Conservation (phyloP, 2,113 vertebrate species). For the Thryonomys swinderianus region DNA sequence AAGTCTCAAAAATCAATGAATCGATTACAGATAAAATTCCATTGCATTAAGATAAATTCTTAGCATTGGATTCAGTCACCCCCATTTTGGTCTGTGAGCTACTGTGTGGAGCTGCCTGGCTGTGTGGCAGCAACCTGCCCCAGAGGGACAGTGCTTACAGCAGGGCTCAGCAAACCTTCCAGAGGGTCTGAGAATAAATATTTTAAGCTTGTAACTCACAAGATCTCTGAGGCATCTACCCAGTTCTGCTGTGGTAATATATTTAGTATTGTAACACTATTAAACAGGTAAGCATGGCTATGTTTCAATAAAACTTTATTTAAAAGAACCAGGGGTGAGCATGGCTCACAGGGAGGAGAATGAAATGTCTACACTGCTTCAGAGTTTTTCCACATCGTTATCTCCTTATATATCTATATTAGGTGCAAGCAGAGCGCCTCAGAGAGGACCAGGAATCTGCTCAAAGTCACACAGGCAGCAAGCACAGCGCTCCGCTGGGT, state of each 20-base stretch:
- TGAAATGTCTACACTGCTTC: not conserved
- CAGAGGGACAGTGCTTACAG: not conserved
- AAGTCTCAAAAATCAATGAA: not conserved
- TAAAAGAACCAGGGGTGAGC: not conserved
- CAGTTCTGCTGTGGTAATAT: not conserved
- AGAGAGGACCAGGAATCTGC: not conserved
- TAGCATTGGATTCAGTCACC: not conserved
- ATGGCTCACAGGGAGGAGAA: not conserved
- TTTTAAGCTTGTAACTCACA: not conserved
- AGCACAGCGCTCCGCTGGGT: not conserved
- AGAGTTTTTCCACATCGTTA: not conserved
- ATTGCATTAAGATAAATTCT: not conserved
- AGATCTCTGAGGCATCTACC: not conserved
- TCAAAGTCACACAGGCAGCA: not conserved
- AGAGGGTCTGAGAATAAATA: not conserved
- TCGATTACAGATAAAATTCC: constrained; percentile 27
- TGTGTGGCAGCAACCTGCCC: not conserved
- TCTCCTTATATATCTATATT: not conserved
- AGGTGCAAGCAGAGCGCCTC: not conserved
- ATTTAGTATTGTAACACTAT: not conserved
- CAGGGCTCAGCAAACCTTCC: not conserved
- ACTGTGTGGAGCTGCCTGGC: not conserved
- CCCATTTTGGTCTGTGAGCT: not conserved
- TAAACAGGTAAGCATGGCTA: not conserved
- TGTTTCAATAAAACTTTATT: constrained; percentile 17